These are phyloP conservation scores for Geothlypis trichas DNA, from an alignment of 2,113 vertebrate species.

Conservation along the genomic window DNA sequence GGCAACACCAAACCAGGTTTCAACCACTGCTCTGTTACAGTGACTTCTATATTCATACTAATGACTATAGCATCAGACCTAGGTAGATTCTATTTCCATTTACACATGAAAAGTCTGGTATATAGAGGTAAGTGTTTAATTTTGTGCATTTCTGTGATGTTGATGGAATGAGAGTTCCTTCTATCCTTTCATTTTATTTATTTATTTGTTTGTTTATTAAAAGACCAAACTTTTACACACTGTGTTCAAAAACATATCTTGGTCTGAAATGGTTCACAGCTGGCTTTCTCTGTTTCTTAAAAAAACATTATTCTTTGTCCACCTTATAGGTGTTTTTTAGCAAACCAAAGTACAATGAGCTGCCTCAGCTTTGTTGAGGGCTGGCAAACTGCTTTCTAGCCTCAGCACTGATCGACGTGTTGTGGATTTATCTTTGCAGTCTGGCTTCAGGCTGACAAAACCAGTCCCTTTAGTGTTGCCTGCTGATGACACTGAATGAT, in stretches of 20 bases:
- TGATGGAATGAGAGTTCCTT: background rate
- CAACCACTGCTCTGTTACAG: background rate
- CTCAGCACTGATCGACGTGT: background rate
- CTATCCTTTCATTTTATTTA: background rate
- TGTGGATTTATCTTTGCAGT: background rate
- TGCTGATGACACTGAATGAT: background rate
- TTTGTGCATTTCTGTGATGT: background rate
- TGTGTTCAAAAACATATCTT: background rate
- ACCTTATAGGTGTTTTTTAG: background rate
- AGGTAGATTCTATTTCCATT: background rate
- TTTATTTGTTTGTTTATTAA: background rate
- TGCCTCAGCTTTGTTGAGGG: background rate
- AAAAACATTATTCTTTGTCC: background rate
- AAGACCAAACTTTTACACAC: background rate
- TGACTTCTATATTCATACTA: background rate
- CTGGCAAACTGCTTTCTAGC: background rate
- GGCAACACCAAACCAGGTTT: background rate
- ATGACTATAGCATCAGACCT: background rate
- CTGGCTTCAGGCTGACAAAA: background rate
- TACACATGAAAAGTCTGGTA: background rate
- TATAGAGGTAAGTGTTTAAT: background rate
- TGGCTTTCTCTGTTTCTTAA: background rate
- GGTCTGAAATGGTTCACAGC: background rate
- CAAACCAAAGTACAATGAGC: background rate
- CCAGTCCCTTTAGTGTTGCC: background rate